phyloP scores from a whole-genome alignment of 2,113 vertebrate species.

The Petroica traversi region DNA sequence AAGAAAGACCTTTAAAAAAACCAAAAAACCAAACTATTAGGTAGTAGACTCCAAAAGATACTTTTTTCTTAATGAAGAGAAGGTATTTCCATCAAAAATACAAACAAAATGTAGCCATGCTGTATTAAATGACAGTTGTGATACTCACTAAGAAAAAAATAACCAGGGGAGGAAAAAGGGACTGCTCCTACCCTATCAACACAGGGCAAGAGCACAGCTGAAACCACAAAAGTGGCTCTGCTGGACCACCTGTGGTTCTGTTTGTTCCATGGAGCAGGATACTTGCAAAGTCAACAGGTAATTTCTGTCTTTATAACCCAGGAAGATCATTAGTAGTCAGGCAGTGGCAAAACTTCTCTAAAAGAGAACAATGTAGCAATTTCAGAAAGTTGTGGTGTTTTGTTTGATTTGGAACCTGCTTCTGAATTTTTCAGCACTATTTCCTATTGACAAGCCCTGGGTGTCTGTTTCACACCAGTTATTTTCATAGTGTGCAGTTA shows the following conservation, averaged over 20 bases:
- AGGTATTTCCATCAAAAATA: not conserved
- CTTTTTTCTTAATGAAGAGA: not conserved
- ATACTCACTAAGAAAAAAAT: not conserved
- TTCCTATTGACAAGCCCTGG: not conserved
- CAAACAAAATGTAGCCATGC: not conserved
- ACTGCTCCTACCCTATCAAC: not conserved
- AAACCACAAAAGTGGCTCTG: not conserved
- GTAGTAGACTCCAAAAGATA: not conserved
- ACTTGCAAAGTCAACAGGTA: not conserved
- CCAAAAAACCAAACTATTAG: not conserved
- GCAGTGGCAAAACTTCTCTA: not conserved
- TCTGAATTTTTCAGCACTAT: not conserved
- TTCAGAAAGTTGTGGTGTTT: not conserved
- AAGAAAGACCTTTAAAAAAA: not conserved
- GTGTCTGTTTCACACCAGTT: not conserved
- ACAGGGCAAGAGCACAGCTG: not conserved
- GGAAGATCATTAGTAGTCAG: not conserved
- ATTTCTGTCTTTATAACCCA: not conserved
- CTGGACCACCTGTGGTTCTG: not conserved
- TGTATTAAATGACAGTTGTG: not conserved
- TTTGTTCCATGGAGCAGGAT: not conserved
- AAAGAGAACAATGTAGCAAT: not conserved
- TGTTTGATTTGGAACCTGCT: not conserved
- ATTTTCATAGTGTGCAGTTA: not conserved
- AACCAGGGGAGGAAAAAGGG: rapidly evolving